Base-by-base conservation (phyloP, 1,140 invertebrate species). In the Theocolax elegans region DNA sequence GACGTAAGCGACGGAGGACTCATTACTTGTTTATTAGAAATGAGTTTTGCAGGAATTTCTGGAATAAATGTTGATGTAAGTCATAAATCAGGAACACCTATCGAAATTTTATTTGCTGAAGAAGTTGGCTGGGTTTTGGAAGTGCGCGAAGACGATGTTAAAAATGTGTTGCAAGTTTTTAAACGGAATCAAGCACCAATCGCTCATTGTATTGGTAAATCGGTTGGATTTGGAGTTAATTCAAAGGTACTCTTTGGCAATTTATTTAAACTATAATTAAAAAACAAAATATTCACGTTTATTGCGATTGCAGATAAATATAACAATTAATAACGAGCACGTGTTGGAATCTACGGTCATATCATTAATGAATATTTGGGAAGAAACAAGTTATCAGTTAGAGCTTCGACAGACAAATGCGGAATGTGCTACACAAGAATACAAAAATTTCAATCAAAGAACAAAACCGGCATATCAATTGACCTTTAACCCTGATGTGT, bases 1-100 rank as follows among this genome's bases (percentile, higher is more conserved):
- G 97, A 99, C 85, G 88, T 99, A 1, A 98, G 96, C 83, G 97
- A 99, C 86, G 97, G 97, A 42, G 97, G 97, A 25, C 84, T 99
- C 4, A 87, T 99, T 31, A 94, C 93, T 0, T 95, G 94, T 79
- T 77, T 97, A 0, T 78, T 99, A 38, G 97, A 99, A 87, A 99
- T 99, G 97, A 92, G 93, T 31, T 97, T 99, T 81, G 96, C 90
- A 72, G 96, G 97, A 59, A 87, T 97, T 64, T 91, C 92, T 79
- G 96, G 96, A 6, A 76, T 97, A 1, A 79, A 90, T 10, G 79
- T 96, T 0, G 87, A 95, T 72, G 79, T 94, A 21, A 79, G 78
- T 2, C 88, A 90, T n/a, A 88, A 82, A 74, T 62, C 81, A 17
- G 88, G 88, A 15, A 81, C 85, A 1, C 83, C 89, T 7, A 78